These are phyloP conservation scores for Stenichneumon culpator DNA, from an alignment of 2,888 invertebrate species.

Conservation along the genomic window DNA sequence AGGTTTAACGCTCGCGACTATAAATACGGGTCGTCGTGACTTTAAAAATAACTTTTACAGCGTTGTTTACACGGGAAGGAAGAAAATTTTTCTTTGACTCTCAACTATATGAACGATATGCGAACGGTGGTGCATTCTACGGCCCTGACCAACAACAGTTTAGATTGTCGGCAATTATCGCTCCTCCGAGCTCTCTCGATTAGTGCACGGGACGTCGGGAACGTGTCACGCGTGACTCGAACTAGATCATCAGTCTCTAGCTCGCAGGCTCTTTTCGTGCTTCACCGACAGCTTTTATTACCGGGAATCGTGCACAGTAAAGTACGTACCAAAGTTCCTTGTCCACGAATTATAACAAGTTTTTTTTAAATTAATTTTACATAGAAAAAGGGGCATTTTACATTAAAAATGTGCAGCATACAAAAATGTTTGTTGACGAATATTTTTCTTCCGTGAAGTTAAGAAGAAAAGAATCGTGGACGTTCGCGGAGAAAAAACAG, in stretches of 20 bases:
- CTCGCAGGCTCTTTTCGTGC: background rate
- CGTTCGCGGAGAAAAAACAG: background rate
- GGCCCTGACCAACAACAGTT: conserved; percentile 30
- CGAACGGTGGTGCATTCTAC: background rate
- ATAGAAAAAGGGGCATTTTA: background rate
- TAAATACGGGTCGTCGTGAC: background rate
- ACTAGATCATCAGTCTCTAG: background rate
- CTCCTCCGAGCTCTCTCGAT: conserved; percentile 26
- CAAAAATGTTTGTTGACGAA: too few relatives aligned
- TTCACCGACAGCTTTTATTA: background rate
- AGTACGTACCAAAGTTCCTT: background rate
- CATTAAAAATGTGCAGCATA: too few relatives aligned
- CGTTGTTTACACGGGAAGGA: background rate
- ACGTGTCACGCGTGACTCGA: conserved; percentile 11
- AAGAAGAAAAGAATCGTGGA: too few relatives aligned
- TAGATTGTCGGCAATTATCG: conserved; percentile 73
- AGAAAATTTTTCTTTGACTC: background rate
- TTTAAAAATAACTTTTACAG: background rate
- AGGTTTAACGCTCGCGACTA: background rate
- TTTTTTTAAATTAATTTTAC: background rate
- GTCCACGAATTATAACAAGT: background rate
- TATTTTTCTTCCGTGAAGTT: too few relatives aligned
- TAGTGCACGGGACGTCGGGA: conserved; percentile 15
- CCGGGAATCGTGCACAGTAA: background rate
- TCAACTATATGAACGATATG: background rate